phyloP scores from a whole-genome alignment of 2,113 vertebrate species.

The Elephas maximus region DNA sequence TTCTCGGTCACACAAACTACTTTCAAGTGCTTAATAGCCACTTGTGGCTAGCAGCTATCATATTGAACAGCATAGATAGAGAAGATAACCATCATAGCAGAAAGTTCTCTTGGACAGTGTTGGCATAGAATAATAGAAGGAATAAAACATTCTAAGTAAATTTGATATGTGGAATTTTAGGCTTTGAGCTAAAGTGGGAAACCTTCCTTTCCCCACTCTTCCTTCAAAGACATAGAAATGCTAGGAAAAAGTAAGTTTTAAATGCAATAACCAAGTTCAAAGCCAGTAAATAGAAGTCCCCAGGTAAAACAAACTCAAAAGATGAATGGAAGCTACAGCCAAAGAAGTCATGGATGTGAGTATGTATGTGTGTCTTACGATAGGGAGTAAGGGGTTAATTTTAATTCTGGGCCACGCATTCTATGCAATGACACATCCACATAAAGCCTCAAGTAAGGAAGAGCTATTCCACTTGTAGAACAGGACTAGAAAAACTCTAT shows the following conservation, averaged over 20 bases:
- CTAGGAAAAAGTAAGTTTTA: background rate
- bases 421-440: background rate
- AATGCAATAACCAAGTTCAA: background rate
- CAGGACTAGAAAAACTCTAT: background rate
- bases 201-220: background rate
- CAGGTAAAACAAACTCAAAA: slow-evolving; percentile 10
- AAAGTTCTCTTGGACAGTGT: background rate
- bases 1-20: background rate
- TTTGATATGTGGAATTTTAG: background rate
- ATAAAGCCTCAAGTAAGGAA: background rate
- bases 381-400: background rate
- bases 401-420: background rate
- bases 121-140: background rate
- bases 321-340: background rate
- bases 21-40: background rate
- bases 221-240: background rate
- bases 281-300: background rate
- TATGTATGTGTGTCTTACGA: background rate
- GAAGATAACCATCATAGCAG: background rate
- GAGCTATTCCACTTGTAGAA: background rate
- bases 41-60: background rate
- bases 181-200: background rate
- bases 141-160: slow-evolving; percentile 28
- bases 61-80: background rate
- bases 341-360: background rate